phyloP scores from a whole-genome alignment of 1,140 invertebrate species.

The Orchesella cincta region DNA sequence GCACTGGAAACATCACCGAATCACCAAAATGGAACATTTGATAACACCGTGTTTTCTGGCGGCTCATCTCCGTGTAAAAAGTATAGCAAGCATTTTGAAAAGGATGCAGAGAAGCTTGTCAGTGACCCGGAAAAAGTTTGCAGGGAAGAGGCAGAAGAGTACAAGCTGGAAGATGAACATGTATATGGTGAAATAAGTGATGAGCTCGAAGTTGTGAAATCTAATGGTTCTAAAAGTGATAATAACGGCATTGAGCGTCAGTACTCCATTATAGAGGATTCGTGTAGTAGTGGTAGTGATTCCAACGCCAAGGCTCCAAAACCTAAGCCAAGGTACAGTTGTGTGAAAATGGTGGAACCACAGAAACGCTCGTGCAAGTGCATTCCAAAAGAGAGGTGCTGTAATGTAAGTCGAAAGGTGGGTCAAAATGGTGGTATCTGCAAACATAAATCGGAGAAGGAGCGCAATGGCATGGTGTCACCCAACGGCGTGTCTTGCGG shows the following conservation, averaged over 20 bases:
- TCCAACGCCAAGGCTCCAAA: constrained; percentile 32
- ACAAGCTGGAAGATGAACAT: constrained; percentile 43
- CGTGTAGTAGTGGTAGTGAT: constrained; percentile 25
- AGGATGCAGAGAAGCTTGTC: neutral
- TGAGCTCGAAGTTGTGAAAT: neutral
- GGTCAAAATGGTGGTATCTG: constrained; percentile 5
- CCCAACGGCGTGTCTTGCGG: constrained; percentile 3
- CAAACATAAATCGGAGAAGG: constrained; percentile 26
- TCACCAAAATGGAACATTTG: neutral
- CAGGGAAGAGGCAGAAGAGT: constrained; percentile 37
- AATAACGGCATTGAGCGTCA: constrained; percentile 20
- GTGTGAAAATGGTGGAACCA: constrained; percentile 37
- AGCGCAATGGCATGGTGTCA: neutral
- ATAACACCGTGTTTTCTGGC: neutral
- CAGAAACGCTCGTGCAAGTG: constrained; percentile 36
- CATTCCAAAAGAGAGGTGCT: constrained; percentile 36
- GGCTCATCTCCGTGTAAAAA: neutral
- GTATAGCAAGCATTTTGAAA: neutral
- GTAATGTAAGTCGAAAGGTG: constrained; percentile 5
- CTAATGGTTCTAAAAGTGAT: neutral
- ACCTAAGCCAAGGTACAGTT: constrained; percentile 31
- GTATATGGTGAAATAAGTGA: constrained; percentile 47
- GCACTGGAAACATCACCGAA: neutral
- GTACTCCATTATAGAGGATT: constrained; percentile 39
- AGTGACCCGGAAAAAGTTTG: constrained; percentile 24